Percentiles rank a stretch among this genome's conserved stretches.
These are phyloP conservation scores for Brachypalpus laphriformis DNA, from an alignment of 2,888 invertebrate genomes.

Conservation along the genomic window DNA sequence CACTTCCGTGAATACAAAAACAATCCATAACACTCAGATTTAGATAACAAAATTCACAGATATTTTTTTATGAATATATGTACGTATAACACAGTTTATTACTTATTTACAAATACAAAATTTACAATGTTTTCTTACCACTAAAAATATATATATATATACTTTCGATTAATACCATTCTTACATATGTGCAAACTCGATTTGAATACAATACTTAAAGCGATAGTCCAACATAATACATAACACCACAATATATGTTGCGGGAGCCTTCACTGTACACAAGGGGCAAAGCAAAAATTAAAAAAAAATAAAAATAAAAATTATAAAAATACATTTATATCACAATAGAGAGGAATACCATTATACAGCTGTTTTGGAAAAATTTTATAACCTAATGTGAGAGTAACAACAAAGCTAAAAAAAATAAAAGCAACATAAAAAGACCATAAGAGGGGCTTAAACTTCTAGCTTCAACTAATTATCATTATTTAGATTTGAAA, in stretches of 20 bases:
- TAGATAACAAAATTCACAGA: slow-evolving; percentile 9
- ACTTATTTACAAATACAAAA: slow-evolving; percentile 66
- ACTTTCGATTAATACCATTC: slow-evolving; percentile 61
- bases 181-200: slow-evolving; percentile 40
- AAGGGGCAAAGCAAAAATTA: slow-evolving; percentile 52
- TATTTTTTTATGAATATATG: slow-evolving; percentile 39
- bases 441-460: slow-evolving; percentile 1
- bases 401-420: slow-evolving; percentile 29
- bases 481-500: slow-evolving; percentile 89
- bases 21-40: neutral
- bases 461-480: slow-evolving; percentile 76
- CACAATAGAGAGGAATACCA: slow-evolving; percentile 76
- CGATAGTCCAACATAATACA: slow-evolving; percentile 34
- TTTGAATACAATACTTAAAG: slow-evolving; percentile 20
- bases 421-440: slow-evolving; percentile 11
- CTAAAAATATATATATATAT: slow-evolving; percentile 20
- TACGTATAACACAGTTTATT: slow-evolving; percentile 66
- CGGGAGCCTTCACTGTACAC: slow-evolving; percentile 41
- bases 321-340: slow-evolving; percentile 77
- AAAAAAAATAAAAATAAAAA: slow-evolving; percentile 33
- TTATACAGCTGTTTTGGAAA: slow-evolving; percentile 57
- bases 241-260: slow-evolving; percentile 14
- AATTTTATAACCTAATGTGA: slow-evolving; percentile 46
- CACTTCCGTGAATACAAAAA: no score
- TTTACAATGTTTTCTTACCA: slow-evolving; percentile 58